Base-by-base conservation (phyloP, 1,140 invertebrate genomes). In the Pygmarrhopalites habei region DNA sequence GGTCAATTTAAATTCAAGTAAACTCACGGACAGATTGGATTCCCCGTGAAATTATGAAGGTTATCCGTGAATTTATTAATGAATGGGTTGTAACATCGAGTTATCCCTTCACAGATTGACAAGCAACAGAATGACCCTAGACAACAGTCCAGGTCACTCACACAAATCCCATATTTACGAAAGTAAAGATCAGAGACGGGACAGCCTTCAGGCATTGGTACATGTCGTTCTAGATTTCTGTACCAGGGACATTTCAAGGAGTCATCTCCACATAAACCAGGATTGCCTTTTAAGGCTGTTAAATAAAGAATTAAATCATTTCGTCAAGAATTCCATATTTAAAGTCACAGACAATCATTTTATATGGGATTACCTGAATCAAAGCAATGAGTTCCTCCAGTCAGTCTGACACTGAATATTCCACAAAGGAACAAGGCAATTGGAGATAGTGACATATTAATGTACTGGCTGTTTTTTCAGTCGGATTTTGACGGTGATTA, bases 91-190 rank as follows among this genome's bases (percentile, higher is more conserved):
- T 62, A 62, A 39, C 60, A 62, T 7, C 60, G 51, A 23, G 51
- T 62, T 29, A 62, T 62, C 14, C 60, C 60, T 35, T 62, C 53
- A 58, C 60, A 62, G 25, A 56, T 55, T 17, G 60, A 55, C 14
- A 62, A 32, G 53, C 60, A 62, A 29, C 60, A 62, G 60, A 32
- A 61, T 15, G 46, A 56, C 12, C 26, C 59, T 3, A 10, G 29
- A 7, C 23, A 19, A 53, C 59, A 61, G 23, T 61, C 59, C 19
- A 17, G 25, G 30, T 61, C 59, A 5, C 29, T 15, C 17, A 61
- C 10, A 26, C 59, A 61, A 28, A 56, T 61, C 23, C 19, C 41
- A 25, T 46, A 47, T n/a, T 46, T 46, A 10, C 58, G 19, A 17
- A 12, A 49, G 21, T 12, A 21, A 10, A 35, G 26, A 26, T 19